Evolutionary conservation across 2,797 vertebrate species (phyloP).

Genomic region (Eptatretus atami): DNA sequence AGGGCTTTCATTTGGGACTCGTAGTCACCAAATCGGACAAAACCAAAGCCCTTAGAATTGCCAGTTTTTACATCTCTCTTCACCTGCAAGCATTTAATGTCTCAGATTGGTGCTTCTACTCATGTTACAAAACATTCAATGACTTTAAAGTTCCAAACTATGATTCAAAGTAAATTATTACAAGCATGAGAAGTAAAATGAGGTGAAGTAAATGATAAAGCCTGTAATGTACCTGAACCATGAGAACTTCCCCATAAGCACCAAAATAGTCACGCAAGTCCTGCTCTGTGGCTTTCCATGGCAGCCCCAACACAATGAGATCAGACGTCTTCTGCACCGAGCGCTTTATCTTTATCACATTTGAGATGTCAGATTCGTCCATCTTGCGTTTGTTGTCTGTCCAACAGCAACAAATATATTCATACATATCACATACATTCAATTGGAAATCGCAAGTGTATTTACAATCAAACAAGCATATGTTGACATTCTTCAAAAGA

Average conservation of each 20-base stretch:
- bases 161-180: background rate
- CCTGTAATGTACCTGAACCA: slow-evolving; percentile 52
- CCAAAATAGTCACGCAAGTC: slow-evolving; percentile 85
- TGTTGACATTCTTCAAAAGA: too few species aligned
- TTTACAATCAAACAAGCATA: too few species aligned
- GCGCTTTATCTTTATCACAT: slow-evolving; percentile 77
- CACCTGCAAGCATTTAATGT: slow-evolving; percentile 22
- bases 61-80: slow-evolving; percentile 87
- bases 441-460: too few species aligned
- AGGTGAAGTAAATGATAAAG: background rate
- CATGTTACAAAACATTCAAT: too few species aligned
- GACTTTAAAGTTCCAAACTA: background rate
- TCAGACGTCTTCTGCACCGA: slow-evolving; percentile 91
- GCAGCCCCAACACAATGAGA: slow-evolving; percentile 70
- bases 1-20: slow-evolving; percentile 93
- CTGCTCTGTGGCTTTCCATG: slow-evolving; percentile 89
- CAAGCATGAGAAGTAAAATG: background rate
- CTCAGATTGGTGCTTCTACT: too few species aligned
- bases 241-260: slow-evolving; percentile 89
- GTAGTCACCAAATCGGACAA: slow-evolving; percentile 87
- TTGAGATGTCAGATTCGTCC: slow-evolving; percentile 87
- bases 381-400: slow-evolving; percentile 97
- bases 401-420: slow-evolving; percentile 6
- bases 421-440: too few species aligned
- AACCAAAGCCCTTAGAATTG: slow-evolving; percentile 91